Evolutionary conservation across 2,888 invertebrate species (phyloP).

Genomic region (Drosophila setosimentum): DNA sequence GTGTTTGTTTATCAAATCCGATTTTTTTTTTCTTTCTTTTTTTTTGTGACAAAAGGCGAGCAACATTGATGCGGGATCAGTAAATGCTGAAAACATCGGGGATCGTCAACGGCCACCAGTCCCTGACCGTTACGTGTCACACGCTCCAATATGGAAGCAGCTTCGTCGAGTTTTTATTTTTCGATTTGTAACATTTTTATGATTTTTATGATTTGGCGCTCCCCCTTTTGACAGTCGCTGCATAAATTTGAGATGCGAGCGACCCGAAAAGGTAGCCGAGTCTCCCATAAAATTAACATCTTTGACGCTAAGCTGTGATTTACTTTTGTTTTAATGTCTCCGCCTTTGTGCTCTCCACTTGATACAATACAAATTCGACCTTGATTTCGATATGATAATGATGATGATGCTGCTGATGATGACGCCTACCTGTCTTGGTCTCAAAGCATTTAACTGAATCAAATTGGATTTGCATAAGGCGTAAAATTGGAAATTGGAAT

Average conservation of each 20-base stretch:
- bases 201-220: slow-evolving; percentile 71
- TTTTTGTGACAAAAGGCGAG: slow-evolving; percentile 53
- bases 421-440: slow-evolving; percentile 68
- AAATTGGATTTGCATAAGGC: slow-evolving; percentile 73
- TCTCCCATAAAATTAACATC: slow-evolving; percentile 75
- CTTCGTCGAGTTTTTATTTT: slow-evolving; percentile 6
- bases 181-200: slow-evolving; percentile 60
- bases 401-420: slow-evolving; percentile 37
- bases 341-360: slow-evolving; percentile 63
- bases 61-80: slow-evolving; percentile 68
- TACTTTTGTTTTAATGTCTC: slow-evolving; percentile 83
- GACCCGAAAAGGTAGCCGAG: slow-evolving; percentile 69
- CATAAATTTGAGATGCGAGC: slow-evolving; percentile 58
- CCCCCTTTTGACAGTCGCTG: slow-evolving; percentile 59
- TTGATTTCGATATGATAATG: slow-evolving; percentile 60
- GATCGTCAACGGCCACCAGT: slow-evolving; percentile 37
- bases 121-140: slow-evolving; percentile 69
- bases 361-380: slow-evolving; percentile 55
- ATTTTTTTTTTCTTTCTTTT: slow-evolving; percentile 29
- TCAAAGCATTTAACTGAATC: slow-evolving; percentile 54
- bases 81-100: slow-evolving; percentile 36
- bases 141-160: slow-evolving; percentile 51
- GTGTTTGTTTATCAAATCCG: slow-evolving; percentile 44
- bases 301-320: slow-evolving; percentile 83
- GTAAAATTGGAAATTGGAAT: slow-evolving; percentile 27